phyloP scores from a whole-genome alignment of 92 coral and sea anemone genomes.

The Umimayanthus kanabou region DNA sequence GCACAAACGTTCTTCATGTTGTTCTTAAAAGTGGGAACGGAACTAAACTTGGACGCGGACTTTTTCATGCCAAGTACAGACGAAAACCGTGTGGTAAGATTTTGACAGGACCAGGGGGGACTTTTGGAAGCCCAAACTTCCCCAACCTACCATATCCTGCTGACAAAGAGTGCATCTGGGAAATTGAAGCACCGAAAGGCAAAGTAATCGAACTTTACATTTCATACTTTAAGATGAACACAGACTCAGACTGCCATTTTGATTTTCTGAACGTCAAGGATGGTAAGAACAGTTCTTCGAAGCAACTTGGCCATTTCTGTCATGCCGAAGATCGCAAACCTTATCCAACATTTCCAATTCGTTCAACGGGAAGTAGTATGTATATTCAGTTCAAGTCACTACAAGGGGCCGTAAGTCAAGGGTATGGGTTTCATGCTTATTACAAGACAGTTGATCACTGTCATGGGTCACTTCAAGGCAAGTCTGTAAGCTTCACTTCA shows the following conservation, averaged over 20 bases:
- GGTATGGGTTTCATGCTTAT: constrained; percentile 55
- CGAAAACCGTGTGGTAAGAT: constrained; percentile 68
- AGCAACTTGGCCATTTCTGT: constrained; percentile 74
- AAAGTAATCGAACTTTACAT: constrained; percentile 65
- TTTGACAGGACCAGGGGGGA: constrained; percentile 38
- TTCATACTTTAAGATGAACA: constrained; percentile 55
- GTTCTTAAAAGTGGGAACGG: constrained; percentile 56
- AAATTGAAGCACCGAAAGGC: constrained; percentile 66
- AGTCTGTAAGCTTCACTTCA: constrained; percentile 68
- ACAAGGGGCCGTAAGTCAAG: constrained; percentile 47
- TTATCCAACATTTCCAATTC: constrained; percentile 18
- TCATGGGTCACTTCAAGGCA: constrained; percentile 58
- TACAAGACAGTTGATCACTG: constrained; percentile 72
- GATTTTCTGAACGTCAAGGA: constrained; percentile 71
- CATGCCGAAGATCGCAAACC: constrained; percentile 52
- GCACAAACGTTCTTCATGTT: constrained; percentile 46
- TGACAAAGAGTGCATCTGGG: constrained; percentile 66
- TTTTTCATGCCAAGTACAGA: constrained; percentile 59
- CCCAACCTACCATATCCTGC: constrained; percentile 66
- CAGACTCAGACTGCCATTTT: constrained; percentile 59
- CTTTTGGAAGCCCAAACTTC: constrained; percentile 65
- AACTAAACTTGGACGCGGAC: constrained; percentile 33
- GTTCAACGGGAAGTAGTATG: constrained; percentile 72
- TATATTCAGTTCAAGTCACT: constrained; percentile 64
- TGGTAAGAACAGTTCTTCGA: constrained; percentile 63